Evolutionary conservation across 2,797 vertebrate genomes (phyloP).

Genomic region (Myotis findleyi): DNA sequence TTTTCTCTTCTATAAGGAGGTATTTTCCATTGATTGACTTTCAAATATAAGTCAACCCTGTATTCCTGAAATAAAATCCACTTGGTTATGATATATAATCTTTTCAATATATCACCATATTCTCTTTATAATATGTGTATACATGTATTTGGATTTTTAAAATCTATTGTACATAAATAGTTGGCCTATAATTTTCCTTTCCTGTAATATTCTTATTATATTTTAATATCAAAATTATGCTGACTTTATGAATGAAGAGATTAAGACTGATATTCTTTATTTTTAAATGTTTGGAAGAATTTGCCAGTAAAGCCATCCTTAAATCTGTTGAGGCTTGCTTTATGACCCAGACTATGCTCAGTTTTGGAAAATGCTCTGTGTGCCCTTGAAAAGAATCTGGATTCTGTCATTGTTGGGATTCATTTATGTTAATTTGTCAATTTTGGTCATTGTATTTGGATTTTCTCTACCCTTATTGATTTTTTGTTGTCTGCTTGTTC

Average conservation of each 20-base stretch:
- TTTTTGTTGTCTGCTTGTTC: neutral
- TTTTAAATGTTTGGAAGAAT: constrained; percentile 20
- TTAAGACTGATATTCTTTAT: neutral
- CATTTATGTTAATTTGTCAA: neutral
- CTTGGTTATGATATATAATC: neutral
- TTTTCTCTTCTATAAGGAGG: neutral
- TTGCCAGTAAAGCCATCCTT: neutral
- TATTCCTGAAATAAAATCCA: constrained; percentile 27
- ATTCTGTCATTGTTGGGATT: neutral
- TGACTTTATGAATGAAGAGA: neutral
- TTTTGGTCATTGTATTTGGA: constrained; percentile 35
- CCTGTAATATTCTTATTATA: neutral
- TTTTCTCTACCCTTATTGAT: neutral
- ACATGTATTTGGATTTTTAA: neutral
- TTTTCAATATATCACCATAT: neutral
- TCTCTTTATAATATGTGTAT: neutral
- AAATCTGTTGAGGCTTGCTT: neutral
- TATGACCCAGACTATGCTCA: neutral
- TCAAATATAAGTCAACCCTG: neutral
- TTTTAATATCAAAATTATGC: neutral
- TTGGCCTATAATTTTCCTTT: neutral
- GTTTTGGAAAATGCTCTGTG: neutral
- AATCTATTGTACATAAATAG: neutral
- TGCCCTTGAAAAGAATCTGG: constrained; percentile 9
- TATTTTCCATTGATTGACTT: constrained; percentile 13